Evolutionary conservation across 2,113 vertebrate species (phyloP).

Genomic region (Anolis carolinensis): DNA sequence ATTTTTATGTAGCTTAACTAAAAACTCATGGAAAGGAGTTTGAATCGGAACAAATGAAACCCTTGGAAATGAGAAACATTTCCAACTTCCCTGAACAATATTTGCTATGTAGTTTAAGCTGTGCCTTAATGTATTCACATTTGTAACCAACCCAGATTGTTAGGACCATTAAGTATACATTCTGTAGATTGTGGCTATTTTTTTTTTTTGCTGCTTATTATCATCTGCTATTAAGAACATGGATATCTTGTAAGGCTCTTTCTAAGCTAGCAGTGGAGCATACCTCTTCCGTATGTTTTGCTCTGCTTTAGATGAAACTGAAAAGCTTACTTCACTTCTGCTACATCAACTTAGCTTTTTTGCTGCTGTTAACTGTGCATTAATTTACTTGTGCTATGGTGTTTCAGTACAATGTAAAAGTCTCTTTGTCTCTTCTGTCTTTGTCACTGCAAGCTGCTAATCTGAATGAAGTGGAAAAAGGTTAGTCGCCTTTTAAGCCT

Average conservation of each 20-base stretch:
- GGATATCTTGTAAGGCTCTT: constrained; percentile 18
- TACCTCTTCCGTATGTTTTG: constrained; percentile 63
- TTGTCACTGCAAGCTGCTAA: constrained; percentile 94
- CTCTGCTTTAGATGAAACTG: constrained; percentile 68
- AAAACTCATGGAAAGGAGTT: constrained; percentile 16
- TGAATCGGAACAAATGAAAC: constrained; percentile 22
- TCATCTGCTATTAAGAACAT: constrained; percentile 40
- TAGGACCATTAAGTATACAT: constrained; percentile 42
- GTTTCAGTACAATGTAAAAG: constrained; percentile 80
- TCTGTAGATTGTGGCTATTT: constrained; percentile 52
- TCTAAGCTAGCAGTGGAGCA: constrained; percentile 10
- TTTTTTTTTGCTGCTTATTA: constrained; percentile 53
- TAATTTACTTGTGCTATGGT: constrained; percentile 79
- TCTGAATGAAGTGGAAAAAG: constrained; percentile 99
- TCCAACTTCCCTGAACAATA: constrained; percentile 2
- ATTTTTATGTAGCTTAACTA: constrained; percentile 36
- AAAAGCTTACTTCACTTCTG: constrained; percentile 61
- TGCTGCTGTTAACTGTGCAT: constrained; percentile 72
- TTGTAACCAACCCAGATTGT: constrained; percentile 41
- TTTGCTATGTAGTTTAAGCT: constrained; percentile 56
- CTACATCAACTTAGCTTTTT: constrained; percentile 64
- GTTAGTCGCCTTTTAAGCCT: constrained; percentile 91
- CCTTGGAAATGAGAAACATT: constrained; percentile 3
- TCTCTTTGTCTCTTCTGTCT: constrained; percentile 88
- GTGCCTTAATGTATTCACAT: constrained; percentile 48